These are phyloP conservation scores for Sceloporus tristichus DNA, from an alignment of 2,113 vertebrate species.

Conservation along the genomic window DNA sequence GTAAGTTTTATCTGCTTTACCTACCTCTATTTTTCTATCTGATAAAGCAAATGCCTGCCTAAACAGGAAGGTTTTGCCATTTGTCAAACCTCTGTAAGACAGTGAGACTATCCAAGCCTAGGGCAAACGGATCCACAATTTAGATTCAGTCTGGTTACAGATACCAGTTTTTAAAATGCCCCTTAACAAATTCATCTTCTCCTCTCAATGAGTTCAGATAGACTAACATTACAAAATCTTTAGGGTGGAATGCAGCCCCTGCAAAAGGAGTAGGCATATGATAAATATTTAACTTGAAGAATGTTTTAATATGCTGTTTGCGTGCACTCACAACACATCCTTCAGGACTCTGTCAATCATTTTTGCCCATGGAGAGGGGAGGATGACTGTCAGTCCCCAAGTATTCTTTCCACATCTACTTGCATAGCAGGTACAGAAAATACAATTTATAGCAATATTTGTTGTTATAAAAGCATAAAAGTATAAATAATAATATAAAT, in stretches of 20 bases:
- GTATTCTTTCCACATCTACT: background rate
- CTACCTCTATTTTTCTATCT: too few relatives aligned
- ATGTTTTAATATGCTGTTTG: slow-evolving; percentile 7
- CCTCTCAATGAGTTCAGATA: background rate
- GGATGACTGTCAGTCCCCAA: background rate
- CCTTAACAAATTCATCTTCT: background rate
- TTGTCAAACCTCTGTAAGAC: background rate
- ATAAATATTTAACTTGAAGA: slow-evolving; percentile 8
- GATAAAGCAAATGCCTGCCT: background rate
- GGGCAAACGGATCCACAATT: background rate
- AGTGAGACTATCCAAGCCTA: background rate
- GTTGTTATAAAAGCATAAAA: too few relatives aligned
- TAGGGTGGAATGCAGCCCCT: background rate
- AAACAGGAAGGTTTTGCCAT: background rate
- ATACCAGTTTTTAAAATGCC: background rate
- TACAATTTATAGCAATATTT: background rate
- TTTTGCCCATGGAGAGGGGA: background rate
- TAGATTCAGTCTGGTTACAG: background rate
- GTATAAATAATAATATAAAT: too few relatives aligned
- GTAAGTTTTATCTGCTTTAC: too few relatives aligned
- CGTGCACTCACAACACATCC: background rate
- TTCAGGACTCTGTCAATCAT: slow-evolving; percentile 6
- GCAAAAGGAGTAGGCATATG: background rate
- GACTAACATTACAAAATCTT: background rate
- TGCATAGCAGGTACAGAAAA: background rate